phyloP scores from a whole-genome alignment of 2,113 vertebrate species.

The Coryphaenoides rupestris region DNA sequence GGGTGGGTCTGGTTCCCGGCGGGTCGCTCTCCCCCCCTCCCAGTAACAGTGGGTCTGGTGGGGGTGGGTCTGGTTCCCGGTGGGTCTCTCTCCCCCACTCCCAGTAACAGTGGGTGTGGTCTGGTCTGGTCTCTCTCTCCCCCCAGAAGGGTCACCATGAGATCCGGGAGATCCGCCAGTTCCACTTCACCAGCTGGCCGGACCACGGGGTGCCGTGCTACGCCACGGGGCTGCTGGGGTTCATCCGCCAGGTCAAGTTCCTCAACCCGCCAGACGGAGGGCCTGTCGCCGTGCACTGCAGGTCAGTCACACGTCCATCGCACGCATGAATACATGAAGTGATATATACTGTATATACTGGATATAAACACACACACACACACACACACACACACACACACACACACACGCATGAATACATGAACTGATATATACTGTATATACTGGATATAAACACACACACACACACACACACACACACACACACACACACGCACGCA shows the following conservation, averaged over 20 bases:
- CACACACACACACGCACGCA: too few species aligned
- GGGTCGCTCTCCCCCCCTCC: too few species aligned
- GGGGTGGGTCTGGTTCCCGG: too few species aligned
- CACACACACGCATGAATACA: not conserved
- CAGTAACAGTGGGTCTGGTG: too few species aligned
- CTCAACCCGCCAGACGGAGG: slow-evolving; percentile 92
- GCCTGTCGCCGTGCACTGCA: slow-evolving; percentile 92
- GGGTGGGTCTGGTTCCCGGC: too few species aligned
- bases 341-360: too few species aligned
- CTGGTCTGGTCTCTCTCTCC: slow-evolving; percentile 38
- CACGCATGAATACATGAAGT: not conserved
- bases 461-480: slow-evolving; percentile 11
- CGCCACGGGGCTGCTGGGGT: slow-evolving; percentile 91
- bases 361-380: too few species aligned
- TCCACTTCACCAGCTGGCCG: slow-evolving; percentile 98
- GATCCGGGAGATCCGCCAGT: slow-evolving; percentile 95
- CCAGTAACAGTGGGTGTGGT: not conserved
- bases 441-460: not conserved
- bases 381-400: slow-evolving; percentile 1
- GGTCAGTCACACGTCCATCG: slow-evolving; percentile 57
- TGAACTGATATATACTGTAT: not conserved
- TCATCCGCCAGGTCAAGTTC: slow-evolving; percentile 95
- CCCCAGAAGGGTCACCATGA: slow-evolving; percentile 97
- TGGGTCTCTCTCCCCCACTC: too few species aligned
- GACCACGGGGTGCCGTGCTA: slow-evolving; percentile 97